Base-by-base conservation (phyloP, 2,797 vertebrate species). In the Xiphophorus birchmanni region DNA sequence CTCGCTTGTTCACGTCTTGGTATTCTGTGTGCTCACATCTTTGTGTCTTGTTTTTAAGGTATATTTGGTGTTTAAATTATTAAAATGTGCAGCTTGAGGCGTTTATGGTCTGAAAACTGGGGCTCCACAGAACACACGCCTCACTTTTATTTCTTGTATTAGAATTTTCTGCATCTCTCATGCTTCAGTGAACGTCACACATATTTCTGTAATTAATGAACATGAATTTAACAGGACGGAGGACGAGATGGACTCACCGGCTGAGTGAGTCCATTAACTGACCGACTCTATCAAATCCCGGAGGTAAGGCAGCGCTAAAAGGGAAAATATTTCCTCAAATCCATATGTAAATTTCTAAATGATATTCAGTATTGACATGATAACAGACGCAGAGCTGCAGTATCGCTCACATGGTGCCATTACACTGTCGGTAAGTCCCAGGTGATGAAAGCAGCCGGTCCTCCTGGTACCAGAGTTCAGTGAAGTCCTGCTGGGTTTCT, bases 401-500 rank as follows among this genome's bases (percentile, higher is more conserved):
- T 9, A 3, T 21, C 2, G 13, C 2, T 9, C 2, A 21, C 15
- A 40, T 15, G 12, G 21, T 15, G 23, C 11, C 40, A 44, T 42
- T 13, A 44, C 29, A 17, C 12, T 2, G 12, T 35, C 13, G 2
- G 29, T 8, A 42, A 26, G 37, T 42, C 63, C 63, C 32, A 8
- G 32, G 3, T 48, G 54, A 63, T 17, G 4, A 47, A 44, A 75
- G 42, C 69, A 48, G 23, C 45, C 0, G 21, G 58, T 29, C 5
- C 32, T 48, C 13, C 29, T 65, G 12, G 9, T 17, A 80, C 81
- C 26, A 76, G 40, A 75, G 17, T 74, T 58, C 37, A 42, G 73
- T 32, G 17, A 74, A 71, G 23, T 52, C 78, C 54, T 79, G 80
- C 81, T 81, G 76, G 42, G 78, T 67, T 67, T 29, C 63, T 73